phyloP scores from a whole-genome alignment of 2,113 vertebrate species.

The Desmodus rotundus region DNA sequence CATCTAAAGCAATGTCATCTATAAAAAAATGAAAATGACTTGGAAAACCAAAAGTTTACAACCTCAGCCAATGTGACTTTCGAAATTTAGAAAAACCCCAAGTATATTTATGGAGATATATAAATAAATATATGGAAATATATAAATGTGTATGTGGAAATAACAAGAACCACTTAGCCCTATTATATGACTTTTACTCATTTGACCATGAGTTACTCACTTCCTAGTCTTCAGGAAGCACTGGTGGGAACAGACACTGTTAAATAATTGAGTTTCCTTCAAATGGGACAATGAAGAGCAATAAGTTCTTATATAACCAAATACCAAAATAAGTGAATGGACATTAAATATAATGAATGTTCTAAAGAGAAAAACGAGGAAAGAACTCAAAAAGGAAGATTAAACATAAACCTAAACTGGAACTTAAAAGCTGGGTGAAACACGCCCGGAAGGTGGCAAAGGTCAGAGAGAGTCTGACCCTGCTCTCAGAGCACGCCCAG shows the following conservation, averaged over 20 bases:
- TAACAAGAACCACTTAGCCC: neutral
- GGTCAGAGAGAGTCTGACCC: neutral
- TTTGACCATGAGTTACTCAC: neutral
- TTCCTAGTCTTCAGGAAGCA: neutral
- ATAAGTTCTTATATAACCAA: neutral
- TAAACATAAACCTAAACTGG: neutral
- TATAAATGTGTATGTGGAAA: neutral
- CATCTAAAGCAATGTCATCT: neutral
- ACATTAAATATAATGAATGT: neutral
- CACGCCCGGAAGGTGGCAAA: neutral
- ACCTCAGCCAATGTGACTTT: neutral
- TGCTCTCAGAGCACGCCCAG: neutral
- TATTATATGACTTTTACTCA: slow-evolving; percentile 4
- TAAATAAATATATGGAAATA: no score
- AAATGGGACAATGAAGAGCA: neutral
- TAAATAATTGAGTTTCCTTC: neutral
- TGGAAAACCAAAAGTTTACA: neutral
- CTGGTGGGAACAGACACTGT: neutral
- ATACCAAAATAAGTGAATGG: neutral
- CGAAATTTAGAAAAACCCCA: neutral
- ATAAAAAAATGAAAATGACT: neutral
- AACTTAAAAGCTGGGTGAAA: neutral
- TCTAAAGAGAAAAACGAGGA: neutral
- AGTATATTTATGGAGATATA: no score
- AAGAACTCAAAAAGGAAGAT: neutral